Percentiles rank a stretch among this genome's conserved stretches.
Conservation (phyloP, 2,113 vertebrate species). For the Pseudopodoces humilis region DNA sequence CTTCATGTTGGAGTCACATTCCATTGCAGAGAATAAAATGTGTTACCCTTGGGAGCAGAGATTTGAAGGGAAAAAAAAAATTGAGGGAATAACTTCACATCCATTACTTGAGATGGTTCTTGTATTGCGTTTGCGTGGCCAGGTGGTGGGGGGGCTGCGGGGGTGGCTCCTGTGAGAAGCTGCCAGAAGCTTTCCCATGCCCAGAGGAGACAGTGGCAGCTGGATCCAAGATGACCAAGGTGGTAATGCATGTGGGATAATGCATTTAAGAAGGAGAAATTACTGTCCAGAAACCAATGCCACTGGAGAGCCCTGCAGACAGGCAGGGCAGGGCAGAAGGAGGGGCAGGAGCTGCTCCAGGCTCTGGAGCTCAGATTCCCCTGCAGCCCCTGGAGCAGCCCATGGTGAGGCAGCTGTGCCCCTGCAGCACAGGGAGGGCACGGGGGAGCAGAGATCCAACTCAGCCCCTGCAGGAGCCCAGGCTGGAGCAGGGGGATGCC, state of each 20-base stretch:
- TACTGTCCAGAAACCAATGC: no score
- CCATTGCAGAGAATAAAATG: slow-evolving; percentile 51
- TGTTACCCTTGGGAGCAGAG: slow-evolving; percentile 46
- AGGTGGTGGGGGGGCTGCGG: fast-evolving
- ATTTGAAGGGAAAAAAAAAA: slow-evolving; percentile 6
- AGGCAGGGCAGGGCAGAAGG: not conserved
- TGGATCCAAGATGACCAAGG: not conserved
- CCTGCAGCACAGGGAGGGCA: not conserved
- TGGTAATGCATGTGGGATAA: fast-evolving
- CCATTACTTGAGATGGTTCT: not conserved
- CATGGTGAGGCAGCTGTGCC: not conserved
- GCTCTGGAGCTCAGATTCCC: not conserved
- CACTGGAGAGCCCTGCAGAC: not conserved
- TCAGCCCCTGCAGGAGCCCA: not conserved
- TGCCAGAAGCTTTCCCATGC: not conserved
- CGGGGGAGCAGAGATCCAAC: not conserved
- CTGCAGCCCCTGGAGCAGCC: not conserved
- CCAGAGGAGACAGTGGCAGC: not conserved
- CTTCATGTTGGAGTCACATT: slow-evolving; percentile 52
- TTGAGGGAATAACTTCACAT: not conserved
- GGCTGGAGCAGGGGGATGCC: not conserved
- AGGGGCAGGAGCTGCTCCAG: not conserved
- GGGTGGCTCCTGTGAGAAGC: not conserved
- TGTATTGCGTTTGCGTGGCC: fast-evolving
- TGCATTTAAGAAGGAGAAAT: not conserved